Base-by-base conservation (phyloP, 2,797 vertebrate species). In the Centropyge bicolor region DNA sequence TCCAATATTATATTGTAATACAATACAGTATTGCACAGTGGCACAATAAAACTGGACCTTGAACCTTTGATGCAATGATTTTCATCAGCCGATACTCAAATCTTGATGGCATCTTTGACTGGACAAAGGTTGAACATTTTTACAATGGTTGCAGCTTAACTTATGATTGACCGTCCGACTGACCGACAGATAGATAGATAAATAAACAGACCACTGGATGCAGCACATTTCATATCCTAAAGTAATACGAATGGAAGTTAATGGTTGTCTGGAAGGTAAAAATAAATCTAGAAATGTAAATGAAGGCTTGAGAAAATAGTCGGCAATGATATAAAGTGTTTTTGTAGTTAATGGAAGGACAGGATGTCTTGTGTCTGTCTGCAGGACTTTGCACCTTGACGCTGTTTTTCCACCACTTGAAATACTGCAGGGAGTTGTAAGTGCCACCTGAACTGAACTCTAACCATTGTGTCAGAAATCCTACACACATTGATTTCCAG, bases 391-490 rank as follows among this genome's bases (percentile, higher is more conserved):
- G 20, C 68, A 78, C 60, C 60, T 82, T 40, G 10, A 36, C 46
- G 61, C 59, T 12, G 13, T 72, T 74, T 87, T 73, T 70, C 52
- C 72, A 70, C 27, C 61, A 27, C 64, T 79, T 74, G 51, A 82
- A 83, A 91, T 83, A 81, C 80, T 84, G 70, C 83, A 81, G 35
- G 57, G 63, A 88, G 69, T 20, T 83, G 83, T 46, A 63, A 69
- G 65, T 8, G 55, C 51, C 73, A 73, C 66, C 78, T 81, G 46
- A 74, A 13, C 77, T 69, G 63, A 85, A 74, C 65, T 66, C 22
- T 49, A 52, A 57, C 19, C 45, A 38, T 68, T 72, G 54, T 75
- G 72, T 41, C 36, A 62, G 49, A 65, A 52, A 75, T 74, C 66
- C 51, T 22, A 11, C 73, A 36, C 31, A 17, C 48, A 51, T 67